phyloP scores from a whole-genome alignment of 2,113 vertebrate genomes.

The Oryctolagus cuniculus region mOryCun1.1 NC_091452.1:12444501-12445000 shows the following conservation, averaged over 20 bases:
- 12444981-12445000: neutral
- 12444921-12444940: neutral
- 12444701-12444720: neutral
- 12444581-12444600: neutral
- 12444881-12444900: neutral
- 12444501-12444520: neutral
- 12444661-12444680: too few relatives aligned
- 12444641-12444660: too few relatives aligned
- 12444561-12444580: accelerated
- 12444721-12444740: neutral
- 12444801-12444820: neutral
- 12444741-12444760: neutral
- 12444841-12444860: too few relatives aligned
- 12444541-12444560: neutral
- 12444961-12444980: neutral
- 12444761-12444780: accelerated
- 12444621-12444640: neutral
- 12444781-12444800: neutral
- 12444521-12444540: too few relatives aligned
- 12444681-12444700: neutral
- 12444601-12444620: accelerated
- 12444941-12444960: neutral
- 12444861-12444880: neutral
- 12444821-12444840: too few relatives aligned
- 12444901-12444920: neutral